Evolutionary conservation across 1,140 invertebrate genomes (phyloP), one percentile per base, ranked within the genome.

Genomic region (Zaprionus capensis): DNA sequence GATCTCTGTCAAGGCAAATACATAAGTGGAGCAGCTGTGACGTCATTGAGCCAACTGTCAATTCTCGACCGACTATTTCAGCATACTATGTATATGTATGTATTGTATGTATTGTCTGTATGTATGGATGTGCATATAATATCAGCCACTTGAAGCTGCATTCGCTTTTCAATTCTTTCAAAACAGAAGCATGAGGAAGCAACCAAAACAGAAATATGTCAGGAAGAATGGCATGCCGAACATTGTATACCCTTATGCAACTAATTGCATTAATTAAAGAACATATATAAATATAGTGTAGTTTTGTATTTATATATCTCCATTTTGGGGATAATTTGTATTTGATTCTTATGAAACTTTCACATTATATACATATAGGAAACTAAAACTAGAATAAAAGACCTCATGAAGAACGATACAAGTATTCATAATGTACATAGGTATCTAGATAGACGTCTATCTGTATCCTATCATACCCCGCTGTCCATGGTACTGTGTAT

Each of bases 131-230:
- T 46, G 17, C 41, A 41, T 6, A 44, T 17, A 44, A 44, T 9
- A 22, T 46, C 34, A 71, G 76, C 57, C 80, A 65, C 85, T 87
- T 78, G 81, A 88, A 84, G 84, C 85, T 88, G 85, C 84, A 88
- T 88, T 88, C 84, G 85, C 85, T 90, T 88, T 88, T 88, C 75
- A 90, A 90, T 88, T 90, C 81, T 24, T 49, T 22, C 46, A 88
- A 88, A 76, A 62, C 78, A 83, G 80, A 83, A 75, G 76, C 84
- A 83, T 76, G 58, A 74, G 78, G 77, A 83, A 72, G 76, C 83
- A 44, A 46, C 53, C 34, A 63, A 74, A 69, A 65, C 70, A 66
- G 61, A 67, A 80, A 64, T 68, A 64, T 80, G n/a, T 2, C 7
- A 46, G 56, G 75, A 73, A 55, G 7, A 46, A 2, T 9, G n/a